Conservation (phyloP, 1,140 invertebrate genomes). For the Macrobrachium rosenbergii region DNA sequence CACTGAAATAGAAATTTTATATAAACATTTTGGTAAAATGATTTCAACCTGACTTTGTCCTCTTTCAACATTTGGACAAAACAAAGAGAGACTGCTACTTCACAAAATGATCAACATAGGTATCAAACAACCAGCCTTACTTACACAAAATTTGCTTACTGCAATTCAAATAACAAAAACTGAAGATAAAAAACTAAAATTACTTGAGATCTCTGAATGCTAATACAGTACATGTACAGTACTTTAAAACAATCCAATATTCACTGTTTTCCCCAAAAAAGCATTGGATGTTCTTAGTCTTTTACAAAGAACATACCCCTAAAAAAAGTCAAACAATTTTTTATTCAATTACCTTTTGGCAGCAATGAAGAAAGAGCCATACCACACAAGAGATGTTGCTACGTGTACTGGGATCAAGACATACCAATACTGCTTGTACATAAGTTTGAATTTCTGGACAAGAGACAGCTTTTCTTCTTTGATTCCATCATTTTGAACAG, state of each 20-base stretch:
- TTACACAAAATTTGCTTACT: too few relatives aligned
- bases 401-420: constrained; percentile 91
- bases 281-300: background rate
- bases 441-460: constrained; percentile 88
- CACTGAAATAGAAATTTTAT: constrained; percentile 75
- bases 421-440: constrained; percentile 96
- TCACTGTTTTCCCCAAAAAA: too few relatives aligned
- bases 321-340: too few relatives aligned
- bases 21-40: background rate
- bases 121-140: too few relatives aligned
- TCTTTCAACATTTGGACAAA: constrained; percentile 26
- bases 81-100: background rate
- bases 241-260: too few relatives aligned
- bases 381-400: constrained; percentile 87
- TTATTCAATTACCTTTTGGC: constrained; percentile 81
- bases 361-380: constrained; percentile 85
- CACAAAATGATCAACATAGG: background rate
- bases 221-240: too few relatives aligned
- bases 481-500: background rate
- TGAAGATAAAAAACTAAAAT: too few relatives aligned
- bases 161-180: too few relatives aligned
- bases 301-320: background rate
- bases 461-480: constrained; percentile 72
- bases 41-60: background rate
- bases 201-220: too few relatives aligned